Base-by-base conservation (phyloP, 2,888 invertebrate genomes). In the Chirona hameri region DNA sequence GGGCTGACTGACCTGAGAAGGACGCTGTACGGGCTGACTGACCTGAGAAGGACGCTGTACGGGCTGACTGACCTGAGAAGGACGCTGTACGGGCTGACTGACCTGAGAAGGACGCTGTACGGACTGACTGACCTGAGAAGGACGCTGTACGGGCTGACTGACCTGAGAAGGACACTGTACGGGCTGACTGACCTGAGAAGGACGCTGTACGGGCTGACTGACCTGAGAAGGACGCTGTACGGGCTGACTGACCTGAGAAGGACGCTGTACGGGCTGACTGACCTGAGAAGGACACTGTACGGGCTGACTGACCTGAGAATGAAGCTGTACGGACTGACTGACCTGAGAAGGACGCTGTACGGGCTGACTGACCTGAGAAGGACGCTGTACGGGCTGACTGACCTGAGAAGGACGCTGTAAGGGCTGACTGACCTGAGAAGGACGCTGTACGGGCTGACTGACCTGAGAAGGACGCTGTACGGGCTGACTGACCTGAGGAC, bases 11-110 rank as follows among this genome's bases (percentile, higher is more conserved):
- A 15, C 57, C 39, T 57, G 15, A n/a, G 31, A 39, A 39, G 39
- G 39, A 39, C 39, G 39, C 39, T 39, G 39, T 39, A 39, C 39
- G 39, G 52, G 10, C 15, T 52, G 10, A 65, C 65, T 65, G 65
- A 76, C 76, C 76, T 76, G 24, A 76, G 76, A 39, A 76, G 76
- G 10, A 76, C 46, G 24, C 76, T 46, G 76, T 76, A 76, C 27
- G 76, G 76, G 24, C 76, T 76, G 46, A 39, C 39, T 39, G 39
- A 7, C 39, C 39, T 39, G 24, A 76, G 76, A 39, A 76, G 76
- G 10, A 76, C 46, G 24, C 76, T 46, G 76, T 76, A 76, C 14
- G 76, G 76, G 46, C 76, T 76, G 46, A 69, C 27, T 27, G 27
- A 27, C 65, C 27, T 69, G 65, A 69, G 27, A 27, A 27, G 27